Base-by-base conservation (phyloP, 2,113 vertebrate species). In the Tyrannus savana region DNA sequence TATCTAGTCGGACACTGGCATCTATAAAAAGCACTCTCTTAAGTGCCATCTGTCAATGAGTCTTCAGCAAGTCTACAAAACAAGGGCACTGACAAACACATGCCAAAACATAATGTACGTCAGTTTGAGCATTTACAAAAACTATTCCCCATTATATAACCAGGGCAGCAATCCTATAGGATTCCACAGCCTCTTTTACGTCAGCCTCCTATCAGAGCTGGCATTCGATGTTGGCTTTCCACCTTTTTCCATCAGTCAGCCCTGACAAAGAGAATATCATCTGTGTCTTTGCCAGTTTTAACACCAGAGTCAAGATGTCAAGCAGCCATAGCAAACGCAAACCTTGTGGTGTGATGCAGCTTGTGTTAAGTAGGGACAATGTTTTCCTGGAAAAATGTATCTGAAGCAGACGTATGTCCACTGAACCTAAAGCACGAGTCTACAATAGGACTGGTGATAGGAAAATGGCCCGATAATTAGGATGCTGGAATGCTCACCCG, bases 11-110 rank as follows among this genome's bases (percentile, higher is more conserved):
- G 95, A 95, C 89, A 71, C 84, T 64, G 83, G 72, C 76, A 90
- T 80, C 96, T 97, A 94, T 96, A 97, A 98, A 98, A 98, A 97
- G 95, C 91, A 78, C 84, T 79, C 91, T 95, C 87, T 87, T 91
- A 91, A 93, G 80, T 89, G 95, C 77, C 85, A 89, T 63, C 79
- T 94, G 71, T 83, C 95, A 96, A 81, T 91, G 87, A 96, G 93
- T 92, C 94, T 84, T 96, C 89, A 80, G 91, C 90, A 97, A 96
- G 97, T 86, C 96, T 92, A 76, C 49, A 92, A 93, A 92, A 91
- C 66, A 71, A 87, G 93, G 84, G 50, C 97, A 95, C 72, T 88
- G 92, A 87, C 90, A 93, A 94, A 90, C 78, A 69, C 4, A 8
- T 84, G 90, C 95, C 95, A 89, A 95, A 92, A 96, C 35, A 76